Evolutionary conservation across 2,113 vertebrate genomes (phyloP).

Genomic region (Cranoglanis bouderius): DNA sequence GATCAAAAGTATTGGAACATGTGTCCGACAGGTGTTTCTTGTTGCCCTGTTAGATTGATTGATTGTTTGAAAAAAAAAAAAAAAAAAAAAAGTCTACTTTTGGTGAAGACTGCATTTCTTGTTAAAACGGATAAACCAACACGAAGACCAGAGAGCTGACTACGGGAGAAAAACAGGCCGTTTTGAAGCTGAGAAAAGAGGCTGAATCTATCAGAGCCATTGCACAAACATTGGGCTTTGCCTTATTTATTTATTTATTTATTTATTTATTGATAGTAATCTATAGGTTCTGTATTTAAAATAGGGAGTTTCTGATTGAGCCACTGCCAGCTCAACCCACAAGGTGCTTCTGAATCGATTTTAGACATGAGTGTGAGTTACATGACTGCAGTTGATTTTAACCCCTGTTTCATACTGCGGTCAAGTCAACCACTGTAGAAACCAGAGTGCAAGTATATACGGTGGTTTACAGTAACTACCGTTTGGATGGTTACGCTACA

Average conservation of each 20-base stretch:
- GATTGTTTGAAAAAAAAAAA: background rate
- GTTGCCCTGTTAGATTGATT: background rate
- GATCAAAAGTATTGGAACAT: background rate
- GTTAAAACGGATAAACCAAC: background rate
- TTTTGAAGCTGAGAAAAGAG: background rate
- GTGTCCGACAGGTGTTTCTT: background rate
- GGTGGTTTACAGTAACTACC: background rate
- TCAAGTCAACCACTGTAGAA: background rate
- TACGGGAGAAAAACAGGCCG: background rate
- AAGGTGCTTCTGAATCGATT: background rate
- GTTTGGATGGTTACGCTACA: background rate
- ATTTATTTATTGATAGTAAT: background rate
- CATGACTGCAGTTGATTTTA: background rate
- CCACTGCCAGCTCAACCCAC: background rate
- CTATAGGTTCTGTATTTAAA: background rate
- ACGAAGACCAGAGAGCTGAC: background rate
- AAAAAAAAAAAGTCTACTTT: too few species aligned
- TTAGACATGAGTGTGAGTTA: background rate
- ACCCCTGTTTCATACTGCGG: background rate
- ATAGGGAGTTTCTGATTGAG: background rate
- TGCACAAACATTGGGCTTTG: background rate
- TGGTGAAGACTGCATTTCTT: background rate
- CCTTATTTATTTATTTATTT: background rate
- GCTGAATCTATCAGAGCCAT: background rate
- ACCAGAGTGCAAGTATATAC: background rate